These are phyloP conservation scores for Aphyosemion australe DNA, from an alignment of 2,113 vertebrate genomes.

Conservation along the genomic window DNA sequence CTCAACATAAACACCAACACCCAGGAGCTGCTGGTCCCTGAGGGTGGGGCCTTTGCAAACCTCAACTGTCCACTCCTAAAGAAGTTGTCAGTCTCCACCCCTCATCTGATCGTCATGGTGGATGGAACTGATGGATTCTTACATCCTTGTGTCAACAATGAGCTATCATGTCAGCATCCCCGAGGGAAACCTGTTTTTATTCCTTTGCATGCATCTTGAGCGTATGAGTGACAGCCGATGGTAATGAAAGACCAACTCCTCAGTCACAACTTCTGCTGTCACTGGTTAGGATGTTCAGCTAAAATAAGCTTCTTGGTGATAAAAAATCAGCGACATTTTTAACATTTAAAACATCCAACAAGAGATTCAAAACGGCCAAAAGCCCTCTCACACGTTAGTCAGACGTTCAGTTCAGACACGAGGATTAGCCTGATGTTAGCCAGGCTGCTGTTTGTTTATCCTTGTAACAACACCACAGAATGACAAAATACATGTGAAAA, in stretches of 20 bases:
- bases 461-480: constrained; percentile 27
- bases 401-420: constrained; percentile 28
- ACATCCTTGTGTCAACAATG: constrained; percentile 35
- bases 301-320: constrained; percentile 45
- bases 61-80: constrained; percentile 1
- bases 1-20: background rate
- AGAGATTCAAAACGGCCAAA: constrained; percentile 4
- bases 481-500: constrained; percentile 9
- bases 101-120: background rate
- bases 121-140: constrained; percentile 19
- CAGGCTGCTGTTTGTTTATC: constrained; percentile 49
- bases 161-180: constrained; percentile 29
- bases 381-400: constrained; percentile 2
- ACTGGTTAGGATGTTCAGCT: constrained; percentile 44
- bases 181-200: constrained; percentile 36
- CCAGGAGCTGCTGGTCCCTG: background rate
- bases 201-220: constrained; percentile 21
- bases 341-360: constrained; percentile 16
- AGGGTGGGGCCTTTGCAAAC: constrained; percentile 2
- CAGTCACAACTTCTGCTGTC: constrained; percentile 11
- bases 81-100: constrained; percentile 11
- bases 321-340: constrained; percentile 30
- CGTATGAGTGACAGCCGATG: constrained; percentile 36
- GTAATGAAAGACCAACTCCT: constrained; percentile 33
- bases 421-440: constrained; percentile 49